Evolutionary conservation across 2,797 vertebrate species (phyloP), one percentile per base, ranked within the genome.

Genomic region (Tamandua tetradactyla): DNA sequence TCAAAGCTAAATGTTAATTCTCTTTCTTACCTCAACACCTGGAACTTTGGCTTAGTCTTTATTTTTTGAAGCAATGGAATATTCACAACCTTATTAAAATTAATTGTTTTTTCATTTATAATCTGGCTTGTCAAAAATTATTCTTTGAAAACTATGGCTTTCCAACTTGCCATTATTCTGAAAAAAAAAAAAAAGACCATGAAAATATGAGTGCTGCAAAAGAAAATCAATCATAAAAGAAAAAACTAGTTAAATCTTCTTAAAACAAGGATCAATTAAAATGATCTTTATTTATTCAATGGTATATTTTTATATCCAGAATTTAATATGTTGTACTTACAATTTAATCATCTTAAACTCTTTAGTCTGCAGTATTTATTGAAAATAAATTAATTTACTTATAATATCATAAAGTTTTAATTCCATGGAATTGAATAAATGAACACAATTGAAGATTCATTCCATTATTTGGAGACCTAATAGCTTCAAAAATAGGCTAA

Each of bases 1-100:
- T 95, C 91, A 88, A 86, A 93, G 4, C 17, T 92, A 92, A 95
- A 55, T 86, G 93, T 55, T 72, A 78, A 74, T 78, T 88, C 27
- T 17, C 35, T 86, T 92, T 82, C 23, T 84, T 69, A 74, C n/a
- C 18, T 83, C 47, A 85, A 61, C 32, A 68, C n/a, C 11, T 55
- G 30, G 27, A 79, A 62, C 18, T 91, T 85, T 88, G 30, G 87
- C 86, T 85, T 80, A 7, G 5, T 66, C 49, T 71, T 81, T 80
- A 52, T 44, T 76, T 93, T 75, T 40, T 61, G 32, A 84, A 75
- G 55, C 9, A 94, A 84, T 72, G 18, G 0, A 22, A 89, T 92
- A 83, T 75, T 83, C 42, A 86, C 9, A 59, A 92, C 2, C 47
- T 87, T 84, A 57, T 90, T 81, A 92, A 94, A 95, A 87, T 75